A percentile compares a stretch with the other conserved stretches of the same genome.
These are phyloP conservation scores for Ramphastos sulfuratus DNA, from an alignment of 2,113 vertebrate species.

Conservation along the genomic window DNA sequence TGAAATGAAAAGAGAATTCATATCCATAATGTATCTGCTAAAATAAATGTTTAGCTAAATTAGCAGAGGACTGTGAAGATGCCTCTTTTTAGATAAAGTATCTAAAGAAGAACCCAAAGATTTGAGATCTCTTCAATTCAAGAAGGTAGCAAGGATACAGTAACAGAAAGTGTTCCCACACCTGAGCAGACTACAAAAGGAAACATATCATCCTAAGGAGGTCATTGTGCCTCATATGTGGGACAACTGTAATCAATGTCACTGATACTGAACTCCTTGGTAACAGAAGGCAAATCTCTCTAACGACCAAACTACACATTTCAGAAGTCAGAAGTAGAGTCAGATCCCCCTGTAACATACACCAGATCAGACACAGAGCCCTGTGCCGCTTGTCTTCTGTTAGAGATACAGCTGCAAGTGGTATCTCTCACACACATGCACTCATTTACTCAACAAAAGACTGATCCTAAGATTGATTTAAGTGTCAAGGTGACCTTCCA, in stretches of 20 bases:
- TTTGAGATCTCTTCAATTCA: not conserved
- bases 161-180: not conserved
- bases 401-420: not conserved
- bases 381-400: not conserved
- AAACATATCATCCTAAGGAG: not conserved
- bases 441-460: not conserved
- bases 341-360: not conserved
- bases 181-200: not conserved
- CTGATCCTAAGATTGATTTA: not conserved
- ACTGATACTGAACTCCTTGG: not conserved
- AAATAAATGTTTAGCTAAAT: not conserved
- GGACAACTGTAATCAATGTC: not conserved
- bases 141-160: not conserved
- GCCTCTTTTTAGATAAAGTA: not conserved
- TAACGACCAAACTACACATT: not conserved
- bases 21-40: not conserved
- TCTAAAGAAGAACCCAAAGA: not conserved
- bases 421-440: rapidly evolving
- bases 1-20: not conserved
- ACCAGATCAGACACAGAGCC: not conserved
- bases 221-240: not conserved
- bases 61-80: not conserved
- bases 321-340: not conserved
- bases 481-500: not conserved
- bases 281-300: not conserved